Evolutionary conservation across 2,888 invertebrate genomes (phyloP), one percentile per base, ranked within the genome.

Genomic region (Trichopoda pennipes): DNA sequence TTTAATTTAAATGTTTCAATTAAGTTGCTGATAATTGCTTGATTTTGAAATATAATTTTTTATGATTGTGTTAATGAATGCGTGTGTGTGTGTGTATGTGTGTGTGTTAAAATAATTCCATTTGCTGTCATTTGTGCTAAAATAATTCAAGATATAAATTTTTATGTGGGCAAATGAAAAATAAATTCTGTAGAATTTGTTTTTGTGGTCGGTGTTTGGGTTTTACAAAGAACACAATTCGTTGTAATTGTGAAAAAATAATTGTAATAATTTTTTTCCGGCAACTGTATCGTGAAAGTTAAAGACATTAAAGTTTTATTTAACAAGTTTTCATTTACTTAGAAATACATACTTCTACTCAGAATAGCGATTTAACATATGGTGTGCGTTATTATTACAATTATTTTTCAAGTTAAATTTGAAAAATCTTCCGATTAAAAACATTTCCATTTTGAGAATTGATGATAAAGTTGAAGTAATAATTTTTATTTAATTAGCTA

Each of bases 21-120:
- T 51, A 12, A 53, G 28, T 73, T 73, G 61, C 32, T 44, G 42
- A 23, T 42, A 63, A 44, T 61, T 17, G 28, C 51, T 53, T 73
- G 61, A 44, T 17, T 38, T 66, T 49, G 6, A 49, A 63, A 17
- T 47, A 32, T 12, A 28, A 28, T 28, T 63, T 49, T 1, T 14
- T 17, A 44, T 7, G 32, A 14, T 14, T 19, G 16, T 19, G 12
- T 38, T 21, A 60, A 23, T 42, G n/a, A n/a, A 23, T 42, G 42
- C 19, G 17, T 70, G n/a, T 53, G 42, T 28, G 17, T 19, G 16
- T 19, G 12, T 38, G 16, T 44, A 23, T 42, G n/a, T 12, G 17
- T 42, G 42, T 28, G 17, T 70, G n/a, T 53, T 19, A 38, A 42
- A 51, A 21, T 60, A 17, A 60, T 51, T 21, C 4, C 21, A 61